Evolutionary conservation across 1,140 invertebrate genomes (phyloP).

Genomic region (Pteromalus puparum): DNA sequence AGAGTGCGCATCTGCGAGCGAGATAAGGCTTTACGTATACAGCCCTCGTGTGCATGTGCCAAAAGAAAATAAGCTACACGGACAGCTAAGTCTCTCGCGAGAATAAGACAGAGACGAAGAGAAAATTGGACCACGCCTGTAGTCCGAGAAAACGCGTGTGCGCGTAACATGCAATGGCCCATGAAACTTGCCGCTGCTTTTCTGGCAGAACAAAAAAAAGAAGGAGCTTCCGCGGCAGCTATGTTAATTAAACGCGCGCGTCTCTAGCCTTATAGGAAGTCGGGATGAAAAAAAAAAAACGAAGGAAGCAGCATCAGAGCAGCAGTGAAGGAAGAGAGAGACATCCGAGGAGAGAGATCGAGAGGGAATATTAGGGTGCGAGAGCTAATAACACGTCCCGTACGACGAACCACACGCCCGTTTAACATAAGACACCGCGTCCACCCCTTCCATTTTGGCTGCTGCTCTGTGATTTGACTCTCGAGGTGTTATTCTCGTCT

Average conservation of each 20-base stretch:
- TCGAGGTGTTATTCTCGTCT: slow-evolving; percentile 31
- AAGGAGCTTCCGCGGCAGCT: slow-evolving; percentile 60
- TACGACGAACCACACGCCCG: slow-evolving; percentile 59
- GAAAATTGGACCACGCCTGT: slow-evolving; percentile 51
- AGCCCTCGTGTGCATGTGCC: too few relatives aligned
- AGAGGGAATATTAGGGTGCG: slow-evolving; percentile 54
- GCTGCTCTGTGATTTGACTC: slow-evolving; percentile 25
- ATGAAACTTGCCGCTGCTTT: slow-evolving; percentile 59
- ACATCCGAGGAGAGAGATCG: slow-evolving; percentile 26
- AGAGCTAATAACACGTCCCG: slow-evolving; percentile 66
- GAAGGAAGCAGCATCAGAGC: slow-evolving; percentile 27
- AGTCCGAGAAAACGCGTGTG: slow-evolving; percentile 31
- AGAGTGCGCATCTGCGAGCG: neutral
- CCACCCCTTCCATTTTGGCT: slow-evolving; percentile 28
- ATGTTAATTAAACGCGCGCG: slow-evolving; percentile 67
- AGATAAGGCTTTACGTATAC: neutral
- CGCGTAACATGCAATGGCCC: slow-evolving; percentile 59
- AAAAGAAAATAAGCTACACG: neutral
- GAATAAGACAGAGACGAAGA: slow-evolving; percentile 14
- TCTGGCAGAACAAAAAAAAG: slow-evolving; percentile 53
- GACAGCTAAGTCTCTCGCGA: neutral
- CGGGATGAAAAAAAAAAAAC: slow-evolving; percentile 47
- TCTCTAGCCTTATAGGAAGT: slow-evolving; percentile 56
- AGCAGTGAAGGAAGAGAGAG: slow-evolving; percentile 24
- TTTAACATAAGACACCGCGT: slow-evolving; percentile 18